Base-by-base conservation (phyloP, 2,113 vertebrate genomes). In the Saimiri boliviensis region DNA sequence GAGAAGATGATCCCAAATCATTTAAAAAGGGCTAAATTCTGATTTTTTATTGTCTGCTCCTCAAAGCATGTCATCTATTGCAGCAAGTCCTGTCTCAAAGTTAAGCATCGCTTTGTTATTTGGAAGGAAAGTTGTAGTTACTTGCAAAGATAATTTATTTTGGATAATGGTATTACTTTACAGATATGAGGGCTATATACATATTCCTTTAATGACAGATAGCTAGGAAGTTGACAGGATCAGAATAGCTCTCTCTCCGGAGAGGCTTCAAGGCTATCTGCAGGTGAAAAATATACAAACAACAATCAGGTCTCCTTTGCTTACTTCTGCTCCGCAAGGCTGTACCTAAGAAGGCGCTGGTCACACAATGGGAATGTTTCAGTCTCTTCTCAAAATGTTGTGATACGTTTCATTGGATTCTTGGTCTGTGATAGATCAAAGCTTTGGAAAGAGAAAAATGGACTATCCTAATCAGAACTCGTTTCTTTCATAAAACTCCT, bases 91-190 rank as follows among this genome's bases (percentile, higher is more conserved):
- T 23, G 35, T 40, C 17, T 80, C 20, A 47, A 74, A n/a, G 21
- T 40, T 80, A 70, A 85, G 63, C 6, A 70, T 60, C 70, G 76
- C 25, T 76, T 49, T 77, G 32, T 35, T 89, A 42, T 54, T 77
- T 35, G 16, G 56, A 68, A 19, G 17, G 11, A n/a, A 83, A 42
- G 12, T 80, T 92, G 91, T 47, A 93, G 49, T 82, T 54, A 84
- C 42, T 89, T 81, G 25, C 73, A 58, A 96, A 88, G 66, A 91
- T 66, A 88, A 73, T 74, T 86, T 92, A 87, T 92, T 89, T 40
- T 90, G 74, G 47, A 83, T 89, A 35, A 80, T 80, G 49, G 14
- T 37, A 71, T 27, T 56, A 66, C 66, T 87, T 92, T 90, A 45
- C 79, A 88, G 49, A 56, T 54, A 49, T 6, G 56, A 82, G 16